These are phyloP conservation scores for Lamellibrachia satsuma DNA, from an alignment of 2,888 invertebrate genomes.

Conservation along the genomic window DNA sequence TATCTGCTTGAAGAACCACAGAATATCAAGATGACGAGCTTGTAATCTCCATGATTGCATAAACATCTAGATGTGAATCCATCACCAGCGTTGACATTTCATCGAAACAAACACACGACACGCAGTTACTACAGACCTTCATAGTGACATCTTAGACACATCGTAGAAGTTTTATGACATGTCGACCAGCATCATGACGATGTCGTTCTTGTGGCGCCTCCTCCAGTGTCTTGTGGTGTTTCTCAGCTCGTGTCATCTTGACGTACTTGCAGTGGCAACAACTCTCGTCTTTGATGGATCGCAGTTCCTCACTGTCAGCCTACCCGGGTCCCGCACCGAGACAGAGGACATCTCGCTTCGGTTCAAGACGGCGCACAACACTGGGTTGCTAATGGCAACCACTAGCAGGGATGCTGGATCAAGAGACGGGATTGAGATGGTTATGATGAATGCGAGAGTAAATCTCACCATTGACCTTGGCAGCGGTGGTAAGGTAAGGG, in stretches of 20 bases:
- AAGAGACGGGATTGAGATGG: conserved; percentile 76
- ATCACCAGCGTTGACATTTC: background rate
- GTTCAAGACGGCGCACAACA: conserved; percentile 83
- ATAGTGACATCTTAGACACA: background rate
- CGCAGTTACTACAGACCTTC: background rate
- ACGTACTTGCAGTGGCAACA: conserved; percentile 77
- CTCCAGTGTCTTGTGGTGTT: background rate
- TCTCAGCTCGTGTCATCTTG: background rate
- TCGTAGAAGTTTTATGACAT: background rate
- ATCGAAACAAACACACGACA: background rate
- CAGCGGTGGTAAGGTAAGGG: background rate
- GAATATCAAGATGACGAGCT: background rate
- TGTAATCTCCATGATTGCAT: background rate
- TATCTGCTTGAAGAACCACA: background rate
- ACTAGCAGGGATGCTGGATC: conserved; percentile 82
- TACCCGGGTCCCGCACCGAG: conserved; percentile 78
- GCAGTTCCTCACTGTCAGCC: conserved; percentile 82
- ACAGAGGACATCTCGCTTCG: conserved; percentile 88
- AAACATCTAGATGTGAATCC: background rate
- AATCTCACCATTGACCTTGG: conserved; percentile 80
- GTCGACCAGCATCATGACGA: background rate
- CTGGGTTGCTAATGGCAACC: conserved; percentile 75
- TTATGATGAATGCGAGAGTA: conserved; percentile 67
- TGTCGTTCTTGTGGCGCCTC: background rate
- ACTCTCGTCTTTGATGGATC: conserved; percentile 88